Base-by-base conservation (phyloP, 37 sponge, comb jelly and placozoan species). In the Aplysina aerophoba region DNA sequence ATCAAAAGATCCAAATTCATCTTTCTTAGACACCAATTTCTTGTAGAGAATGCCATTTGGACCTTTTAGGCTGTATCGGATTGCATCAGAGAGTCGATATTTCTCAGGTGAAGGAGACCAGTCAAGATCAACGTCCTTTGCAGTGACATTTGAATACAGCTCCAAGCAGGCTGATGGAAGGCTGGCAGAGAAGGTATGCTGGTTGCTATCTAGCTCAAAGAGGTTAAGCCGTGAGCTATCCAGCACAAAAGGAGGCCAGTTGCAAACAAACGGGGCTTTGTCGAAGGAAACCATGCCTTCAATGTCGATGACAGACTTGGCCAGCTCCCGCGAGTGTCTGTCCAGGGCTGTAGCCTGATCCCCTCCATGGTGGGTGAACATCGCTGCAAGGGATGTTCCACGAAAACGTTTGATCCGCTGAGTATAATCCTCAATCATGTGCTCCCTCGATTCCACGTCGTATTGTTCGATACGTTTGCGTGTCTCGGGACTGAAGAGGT, bases 131-230 rank as follows among this genome's bases (percentile, higher is more conserved):
- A 91, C 73, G 15, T 80, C 57, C 20, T 50, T n/a, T n/a, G 65
- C 59, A 19, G 88, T 30, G 24, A 91, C 81, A 37, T 91, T 91
- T 24, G 20, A 8, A 64, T 87, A 91, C 27, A 91, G 84, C 81
- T 91, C 91, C 40, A 28, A 62, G 55, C 91, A 91, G 15, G 84
- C 84, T 41, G 62, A 31, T 20, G 91, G 91, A 15, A 91, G 88
- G 36, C 85, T 91, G 21, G 91, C 88, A 59, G 88, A 87, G 31
- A 91, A 84, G 4, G 72, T 91, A 73, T 87, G 87, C 5, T 60
- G 1, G 55, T 69, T 87, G 50, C 57, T 36, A 37, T 91, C 91
- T 53, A 91, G 54, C 12, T 87, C 81, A 58, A 87, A 87, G 0
- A 91, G 84, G 24, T 67, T 64, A 13, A 79, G 36, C 28, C 84